These are phyloP conservation scores for Urosaurus nigricauda DNA, from an alignment of 2,797 vertebrate genomes.

Conservation along the genomic window DNA sequence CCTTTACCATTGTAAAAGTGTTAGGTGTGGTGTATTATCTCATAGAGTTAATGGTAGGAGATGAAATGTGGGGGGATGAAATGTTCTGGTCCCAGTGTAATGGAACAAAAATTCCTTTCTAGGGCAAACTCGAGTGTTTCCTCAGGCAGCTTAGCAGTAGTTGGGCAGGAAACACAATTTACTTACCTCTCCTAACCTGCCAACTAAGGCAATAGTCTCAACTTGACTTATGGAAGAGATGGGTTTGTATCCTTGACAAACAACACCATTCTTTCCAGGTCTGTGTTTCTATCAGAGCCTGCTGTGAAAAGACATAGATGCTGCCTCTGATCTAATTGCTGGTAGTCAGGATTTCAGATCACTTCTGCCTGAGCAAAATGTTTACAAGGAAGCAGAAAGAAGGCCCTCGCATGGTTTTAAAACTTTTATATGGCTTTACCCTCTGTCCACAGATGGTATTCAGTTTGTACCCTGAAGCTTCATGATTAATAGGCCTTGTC, in stretches of 20 bases:
- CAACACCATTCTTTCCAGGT: background rate
- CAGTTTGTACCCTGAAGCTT: conserved; percentile 49
- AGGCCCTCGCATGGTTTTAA: background rate
- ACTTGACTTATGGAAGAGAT: background rate
- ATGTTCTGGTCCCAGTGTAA: too few species aligned
- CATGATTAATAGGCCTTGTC: conserved; percentile 58
- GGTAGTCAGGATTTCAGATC: background rate
- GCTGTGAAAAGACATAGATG: background rate
- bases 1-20: too few species aligned
- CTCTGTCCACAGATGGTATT: conserved; percentile 40
- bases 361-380: background rate
- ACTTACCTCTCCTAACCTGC: too few species aligned
- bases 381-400: conserved; percentile 20
- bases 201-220: too few species aligned
- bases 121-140: too few species aligned
- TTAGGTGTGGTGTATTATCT: too few species aligned
- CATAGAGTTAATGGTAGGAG: too few species aligned
- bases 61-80: too few species aligned
- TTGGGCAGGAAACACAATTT: too few species aligned
- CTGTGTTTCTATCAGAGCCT: background rate
- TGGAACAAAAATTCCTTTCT: too few species aligned
- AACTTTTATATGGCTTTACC: background rate
- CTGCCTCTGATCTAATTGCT: background rate
- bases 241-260: background rate
- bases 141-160: too few species aligned